These are phyloP conservation scores for Synanthedon andrenaeformis DNA, from an alignment of 2,888 invertebrate genomes.

Conservation along the genomic window DNA sequence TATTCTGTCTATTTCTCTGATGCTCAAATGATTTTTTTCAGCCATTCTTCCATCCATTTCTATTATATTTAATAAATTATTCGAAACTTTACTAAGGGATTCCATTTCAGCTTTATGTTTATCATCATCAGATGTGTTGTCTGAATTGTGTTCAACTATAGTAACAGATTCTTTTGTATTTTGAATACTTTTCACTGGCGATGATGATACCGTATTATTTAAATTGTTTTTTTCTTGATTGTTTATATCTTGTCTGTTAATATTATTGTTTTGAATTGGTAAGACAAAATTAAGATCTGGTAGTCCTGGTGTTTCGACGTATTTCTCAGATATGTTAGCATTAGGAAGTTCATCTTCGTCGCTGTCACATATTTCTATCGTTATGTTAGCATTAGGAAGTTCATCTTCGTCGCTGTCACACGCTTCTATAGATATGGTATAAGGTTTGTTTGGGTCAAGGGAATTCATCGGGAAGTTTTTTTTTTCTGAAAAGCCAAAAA, in stretches of 20 bases:
- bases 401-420: neutral
- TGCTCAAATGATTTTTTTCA: neutral
- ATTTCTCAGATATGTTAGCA: too few species aligned
- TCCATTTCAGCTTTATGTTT: neutral
- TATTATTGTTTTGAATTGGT: too few species aligned
- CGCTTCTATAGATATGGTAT: neutral
- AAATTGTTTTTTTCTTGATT: too few species aligned
- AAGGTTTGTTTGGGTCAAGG: neutral
- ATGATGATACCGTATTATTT: too few species aligned
- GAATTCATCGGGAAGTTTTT: neutral
- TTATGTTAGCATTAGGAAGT: too few species aligned
- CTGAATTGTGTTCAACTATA: too few species aligned
- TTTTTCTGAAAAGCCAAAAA: too few species aligned
- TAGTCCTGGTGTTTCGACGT: too few species aligned
- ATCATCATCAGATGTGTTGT: neutral
- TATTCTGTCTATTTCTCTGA: constrained; percentile 3
- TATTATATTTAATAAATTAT: neutral
- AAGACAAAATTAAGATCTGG: too few species aligned
- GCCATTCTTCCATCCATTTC: neutral
- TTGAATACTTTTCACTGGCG: too few species aligned
- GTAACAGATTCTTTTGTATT: too few species aligned
- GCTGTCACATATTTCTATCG: neutral
- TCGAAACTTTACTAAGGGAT: neutral
- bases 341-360: neutral
- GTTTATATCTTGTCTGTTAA: too few species aligned